Conservation (phyloP, 2,113 vertebrate genomes). For the Mus musculus region GRCm39 chr4:37000001-37000500, state of each 20-base stretch:
- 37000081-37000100: not conserved
- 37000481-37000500: not conserved
- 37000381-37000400: not conserved
- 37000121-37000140: not conserved
- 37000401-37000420: not conserved
- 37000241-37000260: not conserved
- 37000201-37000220: too few relatives aligned
- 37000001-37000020: not conserved
- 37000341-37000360: not conserved
- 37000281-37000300: not conserved
- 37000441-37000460: not conserved
- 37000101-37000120: not conserved
- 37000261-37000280: not conserved
- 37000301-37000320: not conserved
- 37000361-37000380: not conserved
- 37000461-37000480: not conserved
- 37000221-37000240: not conserved
- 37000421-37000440: not conserved
- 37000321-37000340: not conserved
- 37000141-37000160: too few relatives aligned
- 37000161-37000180: too few relatives aligned
- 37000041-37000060: not conserved
- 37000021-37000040: slow-evolving; percentile 21
- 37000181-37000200: too few relatives aligned
- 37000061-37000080: not conserved